Conservation (phyloP, 2,888 invertebrate species). For the Epirrhoe alternata region DNA sequence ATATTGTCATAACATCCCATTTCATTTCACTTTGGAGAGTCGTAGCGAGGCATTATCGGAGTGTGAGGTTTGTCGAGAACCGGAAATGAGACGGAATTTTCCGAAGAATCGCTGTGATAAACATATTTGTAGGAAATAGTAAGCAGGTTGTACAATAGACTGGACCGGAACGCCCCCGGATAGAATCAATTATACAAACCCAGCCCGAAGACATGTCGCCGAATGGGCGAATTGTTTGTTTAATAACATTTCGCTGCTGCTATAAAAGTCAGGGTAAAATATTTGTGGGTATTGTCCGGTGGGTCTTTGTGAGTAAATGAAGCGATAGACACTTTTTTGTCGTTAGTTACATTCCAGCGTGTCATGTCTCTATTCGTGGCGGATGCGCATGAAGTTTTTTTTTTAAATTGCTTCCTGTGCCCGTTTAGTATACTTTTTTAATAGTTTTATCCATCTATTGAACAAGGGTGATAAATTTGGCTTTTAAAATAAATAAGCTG, state of each 20-base stretch:
- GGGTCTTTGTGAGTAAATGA: conserved; percentile 72
- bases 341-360: conserved; percentile 62
- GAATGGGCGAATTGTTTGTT: conserved; percentile 85
- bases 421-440: conserved; percentile 65
- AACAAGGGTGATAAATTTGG: conserved; percentile 66
- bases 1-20: conserved; percentile 81
- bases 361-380: conserved; percentile 72
- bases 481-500: conserved; percentile 61
- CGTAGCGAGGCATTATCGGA: conserved; percentile 69
- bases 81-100: conserved; percentile 82
- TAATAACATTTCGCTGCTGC: conserved; percentile 80
- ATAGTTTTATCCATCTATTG: conserved; percentile 66
- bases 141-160: conserved; percentile 64
- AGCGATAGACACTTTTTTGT: conserved; percentile 68
- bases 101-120: conserved; percentile 70
- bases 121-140: conserved; percentile 70
- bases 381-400: conserved; percentile 76
- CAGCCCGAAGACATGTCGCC: conserved; percentile 73
- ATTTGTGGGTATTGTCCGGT: conserved; percentile 72
- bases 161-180: conserved; percentile 76
- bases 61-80: conserved; percentile 72
- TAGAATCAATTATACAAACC: conserved; percentile 82
- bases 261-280: conserved; percentile 78
- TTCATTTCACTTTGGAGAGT: conserved; percentile 76
- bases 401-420: conserved; percentile 72